Evolutionary conservation across 1,140 invertebrate genomes (phyloP).

Genomic region (Ephestia elutella): DNA sequence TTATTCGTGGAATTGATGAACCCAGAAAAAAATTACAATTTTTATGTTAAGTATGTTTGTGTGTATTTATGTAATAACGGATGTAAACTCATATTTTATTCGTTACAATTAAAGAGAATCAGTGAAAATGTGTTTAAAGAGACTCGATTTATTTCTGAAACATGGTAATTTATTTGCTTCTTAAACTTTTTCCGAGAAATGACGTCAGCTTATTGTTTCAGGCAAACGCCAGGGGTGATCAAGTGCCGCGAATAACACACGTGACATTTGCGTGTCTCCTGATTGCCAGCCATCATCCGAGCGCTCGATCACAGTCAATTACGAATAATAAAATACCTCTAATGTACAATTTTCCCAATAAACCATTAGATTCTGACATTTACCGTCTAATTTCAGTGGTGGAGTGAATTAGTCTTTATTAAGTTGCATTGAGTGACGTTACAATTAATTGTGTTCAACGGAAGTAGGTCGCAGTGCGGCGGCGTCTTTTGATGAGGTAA

Average conservation of each 20-base stretch:
- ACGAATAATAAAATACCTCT: slow-evolving; percentile 21
- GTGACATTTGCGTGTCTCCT: slow-evolving; percentile 37
- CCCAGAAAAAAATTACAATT: too few species aligned
- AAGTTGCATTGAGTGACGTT: slow-evolving; percentile 3
- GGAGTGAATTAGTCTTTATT: slow-evolving; percentile 3
- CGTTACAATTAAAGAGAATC: too few species aligned
- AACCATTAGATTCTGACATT: slow-evolving; percentile 5
- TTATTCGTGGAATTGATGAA: too few species aligned
- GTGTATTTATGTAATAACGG: too few species aligned
- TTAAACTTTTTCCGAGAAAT: too few species aligned
- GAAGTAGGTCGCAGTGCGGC: not conserved
- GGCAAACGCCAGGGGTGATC: not conserved
- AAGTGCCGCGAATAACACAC: not conserved
- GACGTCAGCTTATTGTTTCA: not conserved
- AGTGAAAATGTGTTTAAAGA: too few species aligned
- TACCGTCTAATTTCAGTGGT: not conserved
- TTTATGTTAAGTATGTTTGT: too few species aligned
- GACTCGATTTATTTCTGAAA: too few species aligned
- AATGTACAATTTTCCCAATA: slow-evolving; percentile 5
- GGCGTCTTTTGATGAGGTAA: slow-evolving; percentile 2
- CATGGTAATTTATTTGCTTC: too few species aligned
- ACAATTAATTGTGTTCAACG: not conserved
- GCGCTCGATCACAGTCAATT: slow-evolving; percentile 25
- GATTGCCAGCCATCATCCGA: slow-evolving; percentile 15
- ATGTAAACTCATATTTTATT: too few species aligned